Conservation (phyloP, 2,888 invertebrate species). For the Herminia tarsipennalis region DNA sequence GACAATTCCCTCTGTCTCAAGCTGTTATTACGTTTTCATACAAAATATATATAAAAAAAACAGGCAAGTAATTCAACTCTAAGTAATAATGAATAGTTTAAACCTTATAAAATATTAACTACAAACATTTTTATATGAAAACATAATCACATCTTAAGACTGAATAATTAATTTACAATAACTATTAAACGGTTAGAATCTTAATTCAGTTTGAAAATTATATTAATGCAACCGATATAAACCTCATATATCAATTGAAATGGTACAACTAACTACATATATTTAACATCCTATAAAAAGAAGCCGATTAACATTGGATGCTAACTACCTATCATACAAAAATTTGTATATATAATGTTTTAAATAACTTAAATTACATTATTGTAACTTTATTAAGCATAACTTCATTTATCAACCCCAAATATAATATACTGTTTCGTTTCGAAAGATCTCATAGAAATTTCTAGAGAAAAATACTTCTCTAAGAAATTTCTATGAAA, state of each 20-base stretch:
- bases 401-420: conserved; percentile 38
- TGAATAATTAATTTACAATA: conserved; percentile 41
- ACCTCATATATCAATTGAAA: conserved; percentile 35
- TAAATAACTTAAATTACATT: conserved; percentile 69
- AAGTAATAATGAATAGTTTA: conserved; percentile 29
- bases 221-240: conserved; percentile 39
- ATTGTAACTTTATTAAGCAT: conserved; percentile 56
- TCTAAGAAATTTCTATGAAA: conserved; percentile 25
- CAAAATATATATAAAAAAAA: conserved; percentile 27
- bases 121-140: conserved; percentile 36
- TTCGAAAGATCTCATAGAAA: conserved; percentile 23
- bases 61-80: conserved; percentile 28
- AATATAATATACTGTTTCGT: conserved; percentile 28
- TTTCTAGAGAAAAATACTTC: conserved; percentile 2
- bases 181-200: conserved; percentile 44
- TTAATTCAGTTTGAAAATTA: conserved; percentile 39
- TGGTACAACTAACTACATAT: conserved; percentile 37
- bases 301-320: conserved; percentile 59
- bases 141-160: conserved; percentile 34
- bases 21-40: conserved; percentile 37
- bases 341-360: conserved; percentile 66
- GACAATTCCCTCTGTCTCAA: conserved; percentile 13
- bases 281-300: conserved; percentile 40
- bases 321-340: conserved; percentile 82
- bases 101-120: conserved; percentile 25